phyloP scores from a whole-genome alignment of 2,797 vertebrate species.

The Gallirallus australis region DNA sequence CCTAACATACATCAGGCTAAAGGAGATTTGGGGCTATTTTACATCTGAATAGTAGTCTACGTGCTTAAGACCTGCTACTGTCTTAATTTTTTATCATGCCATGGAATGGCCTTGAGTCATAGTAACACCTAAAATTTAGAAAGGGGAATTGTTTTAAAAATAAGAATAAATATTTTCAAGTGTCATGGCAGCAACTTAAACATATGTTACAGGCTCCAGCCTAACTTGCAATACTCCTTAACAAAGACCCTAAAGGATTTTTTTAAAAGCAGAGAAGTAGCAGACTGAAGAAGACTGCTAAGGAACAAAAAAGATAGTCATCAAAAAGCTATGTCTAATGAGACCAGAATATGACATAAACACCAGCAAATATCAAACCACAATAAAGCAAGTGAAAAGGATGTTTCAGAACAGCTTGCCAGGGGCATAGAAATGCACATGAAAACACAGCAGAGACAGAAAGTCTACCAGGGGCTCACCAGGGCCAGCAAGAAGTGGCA shows the following conservation, averaged over 20 bases:
- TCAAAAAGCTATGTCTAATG: not conserved
- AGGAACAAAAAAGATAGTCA: not conserved
- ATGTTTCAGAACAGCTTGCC: not conserved
- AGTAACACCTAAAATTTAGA: not conserved
- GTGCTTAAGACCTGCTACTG: not conserved
- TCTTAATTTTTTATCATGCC: not conserved
- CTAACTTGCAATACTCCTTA: not conserved
- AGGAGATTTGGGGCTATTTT: not conserved
- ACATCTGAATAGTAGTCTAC: not conserved
- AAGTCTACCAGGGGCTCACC: not conserved
- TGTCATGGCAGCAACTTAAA: not conserved
- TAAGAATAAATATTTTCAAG: not conserved
- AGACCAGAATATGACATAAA: not conserved
- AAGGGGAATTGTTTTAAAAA: not conserved
- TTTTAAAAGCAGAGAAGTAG: not conserved
- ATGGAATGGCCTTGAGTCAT: not conserved
- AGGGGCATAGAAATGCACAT: not conserved
- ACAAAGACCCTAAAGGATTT: constrained; percentile 6
- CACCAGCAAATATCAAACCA: not conserved
- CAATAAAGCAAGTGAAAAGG: not conserved
- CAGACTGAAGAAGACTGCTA: not conserved
- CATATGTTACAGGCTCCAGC: not conserved
- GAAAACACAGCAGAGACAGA: not conserved
- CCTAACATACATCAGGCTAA: not conserved
- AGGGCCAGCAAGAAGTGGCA: not conserved